Percentiles rank a stretch among this genome's conserved stretches.
phyloP scores from a whole-genome alignment of 2,888 invertebrate species.

The Eristalis tenax region DNA sequence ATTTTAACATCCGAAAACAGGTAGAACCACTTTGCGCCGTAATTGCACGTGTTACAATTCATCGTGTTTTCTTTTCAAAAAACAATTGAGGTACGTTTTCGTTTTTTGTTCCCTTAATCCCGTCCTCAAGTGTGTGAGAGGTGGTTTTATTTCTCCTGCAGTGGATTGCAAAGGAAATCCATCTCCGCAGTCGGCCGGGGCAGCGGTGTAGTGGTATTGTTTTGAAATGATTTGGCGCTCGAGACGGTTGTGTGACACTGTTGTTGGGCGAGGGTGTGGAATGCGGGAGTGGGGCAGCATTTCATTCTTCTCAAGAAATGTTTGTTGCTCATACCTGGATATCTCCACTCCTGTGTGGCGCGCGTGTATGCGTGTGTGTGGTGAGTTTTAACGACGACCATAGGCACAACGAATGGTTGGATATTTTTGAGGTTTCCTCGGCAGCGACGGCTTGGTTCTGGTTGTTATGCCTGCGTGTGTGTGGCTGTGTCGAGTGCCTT shows the following conservation, averaged over 20 bases:
- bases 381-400: constrained; percentile 48
- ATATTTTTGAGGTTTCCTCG: constrained; percentile 61
- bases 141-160: background rate
- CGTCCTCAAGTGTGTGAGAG: background rate
- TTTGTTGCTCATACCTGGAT: background rate
- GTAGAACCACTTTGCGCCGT: constrained; percentile 59
- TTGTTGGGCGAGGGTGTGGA: background rate
- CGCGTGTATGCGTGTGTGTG: background rate
- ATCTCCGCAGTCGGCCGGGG: background rate
- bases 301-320: background rate
- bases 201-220: constrained; percentile 15
- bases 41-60: constrained; percentile 67
- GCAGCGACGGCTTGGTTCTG: constrained; percentile 24
- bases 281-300: background rate
- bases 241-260: constrained; percentile 46
- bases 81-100: constrained; percentile 20
- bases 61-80: background rate
- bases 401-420: constrained; percentile 39
- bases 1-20: constrained; percentile 54
- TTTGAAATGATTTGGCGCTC: constrained; percentile 58
- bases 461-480: background rate
- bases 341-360: constrained; percentile 1
- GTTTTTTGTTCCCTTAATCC: constrained; percentile 14
- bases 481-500: constrained; percentile 38
- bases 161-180: background rate